phyloP scores from a whole-genome alignment of 53 echinoderm and acorn worm species.

The Echinarachnius parma region DNA sequence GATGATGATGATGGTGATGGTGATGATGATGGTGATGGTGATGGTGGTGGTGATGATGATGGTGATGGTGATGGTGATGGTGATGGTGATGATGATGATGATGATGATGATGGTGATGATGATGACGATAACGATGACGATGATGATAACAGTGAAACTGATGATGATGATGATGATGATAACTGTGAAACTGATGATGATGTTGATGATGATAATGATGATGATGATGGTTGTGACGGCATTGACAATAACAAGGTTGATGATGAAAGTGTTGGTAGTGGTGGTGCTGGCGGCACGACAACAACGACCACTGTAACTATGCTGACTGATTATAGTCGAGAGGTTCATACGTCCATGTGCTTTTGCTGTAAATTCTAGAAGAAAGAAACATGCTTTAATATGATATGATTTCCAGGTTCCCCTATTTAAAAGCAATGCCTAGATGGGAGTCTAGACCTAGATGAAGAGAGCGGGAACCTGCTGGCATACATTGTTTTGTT shows the following conservation, averaged over 20 bases:
- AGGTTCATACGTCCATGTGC: no score
- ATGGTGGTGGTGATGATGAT: not conserved
- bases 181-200: not conserved
- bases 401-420: no score
- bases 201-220: not conserved
- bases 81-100: conserved; percentile 7
- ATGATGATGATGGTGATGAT: conserved; percentile 12
- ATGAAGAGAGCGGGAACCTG: no score
- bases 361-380: no score
- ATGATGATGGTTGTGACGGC: not conserved
- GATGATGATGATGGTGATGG: not conserved
- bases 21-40: not conserved
- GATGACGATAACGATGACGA: not conserved
- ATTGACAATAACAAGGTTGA: not conserved
- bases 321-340: no score
- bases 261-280: not conserved
- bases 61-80: not conserved
- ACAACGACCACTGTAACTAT: no score
- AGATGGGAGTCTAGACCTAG: no score
- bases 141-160: not conserved
- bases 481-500: no score
- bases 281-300: not conserved
- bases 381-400: no score
- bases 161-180: conserved; percentile 3
- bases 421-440: no score